phyloP scores from a whole-genome alignment of 2,888 invertebrate species.

The Seira sanloemensis region DNA sequence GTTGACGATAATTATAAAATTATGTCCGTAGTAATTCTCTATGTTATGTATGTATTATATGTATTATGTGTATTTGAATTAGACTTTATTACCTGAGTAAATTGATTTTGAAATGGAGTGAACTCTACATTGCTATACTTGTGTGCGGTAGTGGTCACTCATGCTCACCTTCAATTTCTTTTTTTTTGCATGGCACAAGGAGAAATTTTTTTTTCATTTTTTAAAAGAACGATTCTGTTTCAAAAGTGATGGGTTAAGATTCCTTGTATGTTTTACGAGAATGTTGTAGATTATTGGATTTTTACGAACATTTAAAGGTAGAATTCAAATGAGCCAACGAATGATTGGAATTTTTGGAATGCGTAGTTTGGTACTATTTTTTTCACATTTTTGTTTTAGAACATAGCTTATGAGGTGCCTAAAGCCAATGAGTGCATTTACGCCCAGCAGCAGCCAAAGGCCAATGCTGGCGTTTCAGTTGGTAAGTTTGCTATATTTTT shows the following conservation, averaged over 20 bases:
- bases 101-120: background rate
- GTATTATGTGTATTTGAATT: background rate
- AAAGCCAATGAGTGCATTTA: conserved; percentile 73
- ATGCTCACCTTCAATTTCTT: background rate
- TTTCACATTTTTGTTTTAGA: conserved; percentile 62
- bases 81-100: background rate
- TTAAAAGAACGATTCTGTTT: no score
- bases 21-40: background rate
- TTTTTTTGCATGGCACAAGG: conserved; percentile 1
- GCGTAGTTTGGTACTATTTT: conserved; percentile 47
- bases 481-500: conserved; percentile 70
- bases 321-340: conserved; percentile 5
- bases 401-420: conserved; percentile 72
- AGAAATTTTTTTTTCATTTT: background rate
- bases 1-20: background rate
- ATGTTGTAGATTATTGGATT: conserved; percentile 3
- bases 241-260: background rate
- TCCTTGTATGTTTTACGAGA: background rate
- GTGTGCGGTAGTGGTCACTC: no score
- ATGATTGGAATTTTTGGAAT: conserved; percentile 26
- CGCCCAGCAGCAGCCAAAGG: conserved; percentile 69
- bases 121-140: background rate
- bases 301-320: background rate
- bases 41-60: background rate
- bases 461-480: conserved; percentile 70